Percentiles rank a stretch among this genome's conserved stretches.
Evolutionary conservation across 30 jellyfish, hydroid and myxozoan species (phyloP).

Genomic region (Cassiopea andromeda): DNA sequence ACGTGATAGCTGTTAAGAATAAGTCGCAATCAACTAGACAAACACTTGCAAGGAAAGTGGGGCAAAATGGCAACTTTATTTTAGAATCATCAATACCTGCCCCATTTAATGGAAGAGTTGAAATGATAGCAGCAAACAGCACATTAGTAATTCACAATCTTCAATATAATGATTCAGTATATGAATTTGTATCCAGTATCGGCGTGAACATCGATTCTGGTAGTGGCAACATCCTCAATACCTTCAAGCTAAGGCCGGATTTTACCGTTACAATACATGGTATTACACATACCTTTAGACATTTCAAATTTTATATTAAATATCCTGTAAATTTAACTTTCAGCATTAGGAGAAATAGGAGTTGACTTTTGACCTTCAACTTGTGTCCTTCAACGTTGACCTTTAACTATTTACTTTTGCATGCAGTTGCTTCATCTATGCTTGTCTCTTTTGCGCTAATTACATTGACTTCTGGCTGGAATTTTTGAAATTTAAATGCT

Average conservation of each 20-base stretch:
- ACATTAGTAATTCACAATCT: conserved; percentile 32
- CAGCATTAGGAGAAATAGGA: background rate
- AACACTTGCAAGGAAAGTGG: conserved; percentile 14
- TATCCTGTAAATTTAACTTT: background rate
- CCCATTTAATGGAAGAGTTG: conserved; percentile 40
- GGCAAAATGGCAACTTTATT: background rate
- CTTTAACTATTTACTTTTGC: background rate
- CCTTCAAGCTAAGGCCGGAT: background rate
- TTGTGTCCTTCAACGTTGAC: background rate
- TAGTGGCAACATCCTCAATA: background rate
- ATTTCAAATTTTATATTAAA: background rate
- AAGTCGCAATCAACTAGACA: background rate
- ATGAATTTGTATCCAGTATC: conserved; percentile 15
- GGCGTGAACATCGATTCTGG: background rate
- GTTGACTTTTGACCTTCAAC: background rate
- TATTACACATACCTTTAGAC: background rate
- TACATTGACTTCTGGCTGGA: too few species aligned
- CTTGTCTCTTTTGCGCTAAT: too few species aligned
- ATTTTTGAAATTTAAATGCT: too few species aligned
- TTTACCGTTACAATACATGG: conserved; percentile 2
- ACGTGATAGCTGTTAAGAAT: conserved; percentile 5
- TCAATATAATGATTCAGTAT: conserved; percentile 26
- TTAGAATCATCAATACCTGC: conserved; percentile 17
- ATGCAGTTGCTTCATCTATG: background rate
- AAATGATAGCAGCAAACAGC: conserved; percentile 23